Base-by-base conservation (phyloP, 2,113 vertebrate species). In the Coturnix japonica region DNA sequence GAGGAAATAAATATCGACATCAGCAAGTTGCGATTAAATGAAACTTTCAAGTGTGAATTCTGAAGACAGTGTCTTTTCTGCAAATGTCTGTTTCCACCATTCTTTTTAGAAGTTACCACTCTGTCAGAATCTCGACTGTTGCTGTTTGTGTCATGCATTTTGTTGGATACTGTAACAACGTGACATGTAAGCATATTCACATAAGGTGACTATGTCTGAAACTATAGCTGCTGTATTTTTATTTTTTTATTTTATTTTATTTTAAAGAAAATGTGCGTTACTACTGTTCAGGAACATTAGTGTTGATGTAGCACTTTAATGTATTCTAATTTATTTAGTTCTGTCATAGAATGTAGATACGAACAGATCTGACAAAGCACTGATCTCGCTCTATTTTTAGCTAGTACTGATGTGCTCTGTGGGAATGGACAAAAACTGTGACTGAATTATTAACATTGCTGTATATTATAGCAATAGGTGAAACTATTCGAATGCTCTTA, bases 1-100 rank as follows among this genome's bases (percentile, higher is more conserved):
- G 98, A 99, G 95, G 99, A 99, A 97, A 99, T 99, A 97, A 98
- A 98, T 97, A 97, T 98, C 79, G 97, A 98, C 91, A 97, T 98
- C 96, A 97, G 97, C 95, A 99, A 99, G 97, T 98, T 99, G 94
- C 97, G 98, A 91, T 97, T 98, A 54, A 97, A 97, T 0, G 98
- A 98, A 91, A 97, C 97, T 81, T 99, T 98, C 98, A 97, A 97
- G 95, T 97, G 97, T 96, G 98, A 97, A 76, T 97, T 97, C 95
- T 98, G 96, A 98, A 96, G 94, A 91, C 91, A 71, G 37, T 76
- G 79, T 72, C 72, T 83, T 94, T 87, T 81, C 87, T 92, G 64
- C 82, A 89, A 94, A 95, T 91, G 49, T 92, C 91, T 93, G 30
- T 94, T 95, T 85, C 91, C 89, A 65, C 76, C 90, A 63, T 53